Percentiles rank a stretch among this genome's conserved stretches.
These are phyloP conservation scores for Potorous gilbertii DNA, from an alignment of 2,797 vertebrate species.

Conservation along the genomic window DNA sequence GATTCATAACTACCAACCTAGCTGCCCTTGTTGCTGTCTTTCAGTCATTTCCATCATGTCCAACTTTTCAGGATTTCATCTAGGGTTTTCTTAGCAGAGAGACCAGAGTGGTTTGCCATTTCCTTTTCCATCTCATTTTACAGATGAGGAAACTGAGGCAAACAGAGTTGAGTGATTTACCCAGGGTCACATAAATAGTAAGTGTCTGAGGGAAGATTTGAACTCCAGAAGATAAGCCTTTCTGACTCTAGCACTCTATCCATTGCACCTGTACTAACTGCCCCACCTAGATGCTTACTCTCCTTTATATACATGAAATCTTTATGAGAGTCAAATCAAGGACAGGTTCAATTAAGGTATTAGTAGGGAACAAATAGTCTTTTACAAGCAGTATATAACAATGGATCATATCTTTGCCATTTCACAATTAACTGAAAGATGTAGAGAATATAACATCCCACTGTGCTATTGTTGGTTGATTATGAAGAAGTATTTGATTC, in stretches of 20 bases:
- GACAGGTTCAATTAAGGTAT: not conserved
- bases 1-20: not conserved
- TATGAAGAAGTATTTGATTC: not conserved
- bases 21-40: not conserved
- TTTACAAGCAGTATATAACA: not conserved
- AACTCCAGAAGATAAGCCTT: not conserved
- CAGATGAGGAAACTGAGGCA: not conserved
- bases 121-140: not conserved
- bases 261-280: not conserved
- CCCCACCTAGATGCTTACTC: not conserved
- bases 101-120: not conserved
- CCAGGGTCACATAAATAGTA: not conserved
- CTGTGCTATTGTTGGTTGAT: not conserved
- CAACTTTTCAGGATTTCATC: not conserved
- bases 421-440: not conserved
- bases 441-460: not conserved
- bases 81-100: not conserved
- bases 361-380: not conserved
- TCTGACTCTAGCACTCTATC: not conserved
- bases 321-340: not conserved
- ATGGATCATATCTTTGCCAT: not conserved
- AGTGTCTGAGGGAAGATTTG: not conserved
- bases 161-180: not conserved
- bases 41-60: not conserved
- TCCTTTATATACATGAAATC: not conserved